Conservation (phyloP, 92 coral and sea anemone genomes). For the Phenganax stokvisi region DNA sequence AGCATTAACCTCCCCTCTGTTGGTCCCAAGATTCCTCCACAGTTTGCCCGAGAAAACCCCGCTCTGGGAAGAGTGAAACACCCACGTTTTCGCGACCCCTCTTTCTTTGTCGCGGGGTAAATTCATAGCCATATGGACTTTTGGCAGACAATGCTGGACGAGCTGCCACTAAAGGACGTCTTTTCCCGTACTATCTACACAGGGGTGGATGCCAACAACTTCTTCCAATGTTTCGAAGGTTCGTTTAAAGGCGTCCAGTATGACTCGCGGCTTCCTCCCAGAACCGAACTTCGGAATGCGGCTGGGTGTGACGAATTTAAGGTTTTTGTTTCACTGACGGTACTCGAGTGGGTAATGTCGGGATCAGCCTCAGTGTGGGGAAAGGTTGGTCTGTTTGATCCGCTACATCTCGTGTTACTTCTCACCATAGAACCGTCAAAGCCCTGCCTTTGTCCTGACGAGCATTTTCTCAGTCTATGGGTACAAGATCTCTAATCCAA, state of each 20-base stretch:
- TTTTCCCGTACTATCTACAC: background rate
- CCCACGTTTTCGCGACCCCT: background rate
- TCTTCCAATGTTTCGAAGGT: background rate
- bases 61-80: background rate
- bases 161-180: background rate
- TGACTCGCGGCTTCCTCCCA: background rate
- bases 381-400: background rate
- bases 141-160: background rate
- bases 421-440: background rate
- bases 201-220: background rate
- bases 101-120: background rate
- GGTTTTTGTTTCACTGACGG: background rate
- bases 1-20: background rate
- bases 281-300: too few species aligned
- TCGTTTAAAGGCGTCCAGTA: too few species aligned
- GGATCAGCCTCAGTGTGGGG: conserved; percentile 6
- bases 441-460: background rate
- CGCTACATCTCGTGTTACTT: background rate
- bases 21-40: background rate
- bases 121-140: background rate
- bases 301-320: too few species aligned
- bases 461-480: background rate
- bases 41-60: background rate
- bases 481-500: background rate
- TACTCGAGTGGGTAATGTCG: background rate